Evolutionary conservation across 2,797 vertebrate species (phyloP), one percentile per base, ranked within the genome.

Genomic region (Myripristis murdjan): DNA sequence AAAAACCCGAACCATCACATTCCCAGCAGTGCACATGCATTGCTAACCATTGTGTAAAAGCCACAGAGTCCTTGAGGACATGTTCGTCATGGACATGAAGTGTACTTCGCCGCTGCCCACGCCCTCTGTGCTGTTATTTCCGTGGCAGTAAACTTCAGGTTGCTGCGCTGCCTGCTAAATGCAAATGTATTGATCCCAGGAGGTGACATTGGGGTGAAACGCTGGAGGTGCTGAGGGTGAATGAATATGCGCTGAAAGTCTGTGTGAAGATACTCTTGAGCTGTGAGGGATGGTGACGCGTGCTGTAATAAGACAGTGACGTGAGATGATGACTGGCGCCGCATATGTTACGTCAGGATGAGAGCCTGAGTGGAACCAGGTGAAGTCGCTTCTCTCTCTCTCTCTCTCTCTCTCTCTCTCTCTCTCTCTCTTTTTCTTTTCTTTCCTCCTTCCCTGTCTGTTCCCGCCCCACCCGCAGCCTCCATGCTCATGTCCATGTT

Each of bases 1-100:
- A 26, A 37, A 57, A 65, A 84, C 54, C 61, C 85, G 75, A 67
- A 28, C 75, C 78, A 60, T 83, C 83, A 79, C 79, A 80, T 84
- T 86, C 88, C 63, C 70, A 64, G 4, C 73, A 78, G 75, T 1
- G 9, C 35, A 60, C 53, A 10, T 10, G 37, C 24, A 22, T 10
- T 12, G 46, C 9, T 39, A 14, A 12, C 6, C 60, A n/a, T 55
- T 70, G 66, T 77, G 47, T 73, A 79, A 84, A 88, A 86, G 78
- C 70, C 75, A 88, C 52, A 7, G 3, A 28, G 20, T 83, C 75
- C 83, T 81, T 33, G 15, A 83, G 81, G 81, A 75, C 18, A 11
- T 56, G 52, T 66, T 8, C 0, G 0, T 23, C 12, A 1, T 48
- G 66, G 48, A 68, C 70, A 79, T 70, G 44, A 76, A 75, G 72